Evolutionary conservation across 2,113 vertebrate species (phyloP), one percentile per base, ranked within the genome.

Genomic region (Beaufortia kweichowensis): DNA sequence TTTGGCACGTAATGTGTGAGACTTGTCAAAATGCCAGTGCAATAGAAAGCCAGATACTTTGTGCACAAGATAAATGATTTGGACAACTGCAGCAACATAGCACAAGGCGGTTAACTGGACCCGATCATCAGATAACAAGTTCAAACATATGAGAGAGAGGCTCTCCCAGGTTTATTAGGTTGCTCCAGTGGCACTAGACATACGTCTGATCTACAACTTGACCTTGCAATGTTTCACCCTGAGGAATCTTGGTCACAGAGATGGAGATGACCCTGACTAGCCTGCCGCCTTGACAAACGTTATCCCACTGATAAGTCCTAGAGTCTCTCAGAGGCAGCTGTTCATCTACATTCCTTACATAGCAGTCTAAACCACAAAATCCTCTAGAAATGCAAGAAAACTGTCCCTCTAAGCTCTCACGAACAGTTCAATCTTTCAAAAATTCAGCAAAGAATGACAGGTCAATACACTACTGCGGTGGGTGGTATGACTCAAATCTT

Each of bases 261-360:
- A 31, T 26, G 65, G 1, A 57, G 48, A 70, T 23, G 46, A 35
- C 59, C 75, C 23, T 69, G 57, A 29, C 11, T 28, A 61, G 81
- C 82, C 84, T 86, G 83, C 70, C 78, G 81, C 67, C 76, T 81
- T 85, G 62, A 50, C 81, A 80, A 80, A 85, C 78, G 77, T 82
- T 77, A 85, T 74, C 82, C 64, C 66, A 72, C 83, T 46, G 67
- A 69, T 82, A 80, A 87, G 82, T 84, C 82, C 77, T 77, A 78
- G 82, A 79, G 72, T 43, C 64, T 77, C 23, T 72, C 79, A 26
- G 64, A 63, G 86, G 86, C 87, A 87, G 90, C 89, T 88, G 88
- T 84, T 88, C 57, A 76, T 79, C 79, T 29, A 61, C 80, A 90
- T 89, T 91, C 88, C 84, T 74, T 67, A 85, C 84, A 85, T 81